Percentiles rank a stretch among this genome's conserved stretches.
These are phyloP conservation scores for Sclerurus mexicanus DNA, from an alignment of 2,113 vertebrate species.

Conservation along the genomic window DNA sequence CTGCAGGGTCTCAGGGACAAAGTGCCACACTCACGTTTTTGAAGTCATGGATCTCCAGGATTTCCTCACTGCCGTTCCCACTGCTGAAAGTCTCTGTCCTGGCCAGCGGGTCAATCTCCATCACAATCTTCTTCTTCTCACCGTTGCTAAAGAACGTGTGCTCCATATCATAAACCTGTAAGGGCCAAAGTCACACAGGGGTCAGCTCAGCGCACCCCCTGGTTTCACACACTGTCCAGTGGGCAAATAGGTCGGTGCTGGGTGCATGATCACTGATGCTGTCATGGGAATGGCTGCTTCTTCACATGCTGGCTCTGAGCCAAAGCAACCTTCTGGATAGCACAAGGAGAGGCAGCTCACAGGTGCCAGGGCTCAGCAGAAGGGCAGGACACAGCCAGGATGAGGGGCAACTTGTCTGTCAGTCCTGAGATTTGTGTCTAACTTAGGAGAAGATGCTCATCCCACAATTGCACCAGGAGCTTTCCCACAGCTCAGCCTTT, in stretches of 20 bases:
- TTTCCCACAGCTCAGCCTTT: neutral
- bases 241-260: neutral
- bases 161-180: slow-evolving; percentile 86
- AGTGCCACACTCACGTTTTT: slow-evolving; percentile 84
- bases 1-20: neutral
- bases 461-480: neutral
- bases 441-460: neutral
- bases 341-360: neutral
- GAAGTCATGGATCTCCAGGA: slow-evolving; percentile 94
- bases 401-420: rapidly evolving
- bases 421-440: neutral
- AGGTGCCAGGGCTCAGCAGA: neutral
- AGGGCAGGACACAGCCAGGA: neutral
- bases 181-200: neutral
- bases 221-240: rapidly evolving
- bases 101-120: slow-evolving; percentile 88
- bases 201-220: neutral
- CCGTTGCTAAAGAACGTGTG: slow-evolving; percentile 87
- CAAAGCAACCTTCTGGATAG: rapidly evolving
- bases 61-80: slow-evolving; percentile 87
- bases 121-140: slow-evolving; percentile 83
- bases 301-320: rapidly evolving
- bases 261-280: neutral
- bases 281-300: rapidly evolving
- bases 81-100: slow-evolving; percentile 87